These are phyloP conservation scores for Ooceraea biroi DNA, from an alignment of 1,140 invertebrate genomes.

Conservation along the genomic window DNA sequence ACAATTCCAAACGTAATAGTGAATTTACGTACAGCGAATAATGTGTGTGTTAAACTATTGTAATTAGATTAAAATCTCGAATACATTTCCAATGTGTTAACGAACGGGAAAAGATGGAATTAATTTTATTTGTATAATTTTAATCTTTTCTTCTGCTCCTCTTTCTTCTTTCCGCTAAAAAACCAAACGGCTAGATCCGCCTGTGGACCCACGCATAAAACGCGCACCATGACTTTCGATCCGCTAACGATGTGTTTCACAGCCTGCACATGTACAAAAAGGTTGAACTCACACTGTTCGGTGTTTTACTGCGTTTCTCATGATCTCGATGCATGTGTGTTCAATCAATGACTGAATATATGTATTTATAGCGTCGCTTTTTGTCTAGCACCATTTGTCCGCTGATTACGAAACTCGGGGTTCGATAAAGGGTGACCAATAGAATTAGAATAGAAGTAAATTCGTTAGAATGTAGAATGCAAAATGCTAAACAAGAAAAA, in stretches of 20 bases:
- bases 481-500: conserved; percentile 23
- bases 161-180: neutral
- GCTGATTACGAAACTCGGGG: neutral
- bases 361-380: neutral
- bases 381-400: neutral
- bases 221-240: neutral
- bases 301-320: neutral
- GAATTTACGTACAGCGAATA: no score
- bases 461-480: conserved; percentile 4
- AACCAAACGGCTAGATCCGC: neutral
- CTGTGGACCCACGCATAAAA: neutral
- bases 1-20: neutral
- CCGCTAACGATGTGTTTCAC: conserved; percentile 30
- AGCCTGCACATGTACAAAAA: conserved; percentile 39
- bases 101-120: neutral
- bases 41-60: no score
- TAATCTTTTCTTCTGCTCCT: neutral
- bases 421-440: neutral
- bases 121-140: neutral
- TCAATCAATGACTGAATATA: neutral
- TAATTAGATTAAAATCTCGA: no score
- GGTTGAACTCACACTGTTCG: neutral
- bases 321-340: conserved; percentile 2
- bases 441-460: neutral
- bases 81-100: neutral